Evolutionary conservation across 2,113 vertebrate species (phyloP).

Genomic region (Perca flavescens): DNA sequence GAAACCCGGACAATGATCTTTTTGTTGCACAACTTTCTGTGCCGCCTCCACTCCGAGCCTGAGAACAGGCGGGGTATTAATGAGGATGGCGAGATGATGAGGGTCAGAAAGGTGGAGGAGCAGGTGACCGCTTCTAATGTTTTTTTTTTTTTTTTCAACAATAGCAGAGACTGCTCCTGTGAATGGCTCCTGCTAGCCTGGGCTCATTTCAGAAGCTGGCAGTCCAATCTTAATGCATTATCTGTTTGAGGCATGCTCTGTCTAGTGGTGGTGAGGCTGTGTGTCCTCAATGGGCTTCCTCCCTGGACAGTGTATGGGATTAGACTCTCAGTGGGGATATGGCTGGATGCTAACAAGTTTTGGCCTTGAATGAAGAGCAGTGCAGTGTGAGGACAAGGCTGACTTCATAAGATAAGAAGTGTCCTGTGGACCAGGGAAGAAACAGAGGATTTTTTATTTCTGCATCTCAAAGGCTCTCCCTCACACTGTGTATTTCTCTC

Average conservation of each 20-base stretch:
- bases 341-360: constrained; percentile 43
- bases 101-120: constrained; percentile 35
- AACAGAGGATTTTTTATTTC: constrained; percentile 21
- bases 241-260: constrained; percentile 31
- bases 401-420: constrained; percentile 38
- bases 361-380: constrained; percentile 31
- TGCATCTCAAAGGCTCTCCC: not conserved
- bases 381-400: constrained; percentile 24
- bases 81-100: constrained; percentile 36
- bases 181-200: constrained; percentile 14
- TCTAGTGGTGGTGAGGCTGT: not conserved
- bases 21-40: constrained; percentile 28
- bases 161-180: constrained; percentile 4
- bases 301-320: constrained; percentile 15
- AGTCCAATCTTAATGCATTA: constrained; percentile 53
- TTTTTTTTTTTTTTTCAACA: constrained; percentile 4
- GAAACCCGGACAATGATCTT: constrained; percentile 28
- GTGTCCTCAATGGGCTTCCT: constrained; percentile 17
- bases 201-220: constrained; percentile 37
- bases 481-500: not conserved
- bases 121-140: constrained; percentile 11
- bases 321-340: constrained; percentile 46
- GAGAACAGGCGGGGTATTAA: constrained; percentile 18
- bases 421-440: constrained; percentile 17
- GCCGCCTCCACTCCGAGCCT: not conserved